Base-by-base conservation (phyloP, 2,888 invertebrate genomes). In the Salticus scenicus region DNA sequence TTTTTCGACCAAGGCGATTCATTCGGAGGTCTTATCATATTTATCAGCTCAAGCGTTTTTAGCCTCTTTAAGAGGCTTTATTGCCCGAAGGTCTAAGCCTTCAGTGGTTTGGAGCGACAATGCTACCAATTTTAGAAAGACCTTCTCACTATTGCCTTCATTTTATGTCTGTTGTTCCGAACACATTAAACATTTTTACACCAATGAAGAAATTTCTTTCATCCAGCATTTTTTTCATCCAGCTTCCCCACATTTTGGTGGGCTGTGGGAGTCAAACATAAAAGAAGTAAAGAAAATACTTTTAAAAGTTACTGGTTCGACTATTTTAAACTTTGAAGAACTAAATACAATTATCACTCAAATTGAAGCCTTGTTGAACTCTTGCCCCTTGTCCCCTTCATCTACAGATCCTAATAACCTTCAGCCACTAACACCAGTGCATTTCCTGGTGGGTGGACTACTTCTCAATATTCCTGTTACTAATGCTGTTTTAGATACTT, bases 141-240 rank as follows among this genome's bases (percentile, higher is more conserved):
- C n/a, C n/a, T 1, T 67, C 74, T 0, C 67, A 10, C 1, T 63
- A 17, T 5, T 63, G 0, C 14, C 31, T 57, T 12, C n/a, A 1
- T 7, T 12, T 17, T 4, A 8, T 7, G 17, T 42, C 12, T 64
- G 42, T n/a, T 42, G 31, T 33, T 28, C 30, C 0, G 12, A 64
- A 14, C 24, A 33, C 17, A 12, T 79, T 28, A 30, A 30, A 28
- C 5, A 24, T 17, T 41, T 41, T 28, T 57, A 17, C 14, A 24
- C 72, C 10, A 10, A 57, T 31, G 71, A 79, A 37, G 37, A 28
- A 0, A 80, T 80, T 78, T 78, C 24, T 37, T 78, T 27, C 78
- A 63, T 5, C 47, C 47, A 0, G 20, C 0, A 7, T 66, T 47
- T 4, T 31, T 47, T 7, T 1, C 17, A 30, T n/a, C n/a, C n/a